Base-by-base conservation (phyloP, 2,888 invertebrate genomes). In the Polyommatus icarus region DNA sequence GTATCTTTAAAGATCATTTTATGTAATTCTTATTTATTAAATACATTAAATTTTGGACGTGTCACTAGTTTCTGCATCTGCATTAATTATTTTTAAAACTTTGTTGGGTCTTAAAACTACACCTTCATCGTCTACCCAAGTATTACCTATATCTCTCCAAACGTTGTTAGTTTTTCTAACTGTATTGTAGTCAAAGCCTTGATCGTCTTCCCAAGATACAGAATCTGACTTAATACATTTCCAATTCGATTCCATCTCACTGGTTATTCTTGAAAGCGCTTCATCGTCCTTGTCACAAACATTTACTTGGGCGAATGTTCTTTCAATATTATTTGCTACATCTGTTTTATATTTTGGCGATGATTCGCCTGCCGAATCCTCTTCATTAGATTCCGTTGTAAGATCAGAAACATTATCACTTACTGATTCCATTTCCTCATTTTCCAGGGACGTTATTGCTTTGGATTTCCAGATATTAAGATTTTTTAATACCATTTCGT, bases 401-500 rank as follows among this genome's bases (percentile, higher is more conserved):
- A 77, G 36, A 32, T 77, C 78, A 15, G 59, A 73, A 6, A 76
- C 72, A 59, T 81, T 78, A 40, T 79, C 81, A 32, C 71, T 78
- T 12, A 24, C 61, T 15, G 7, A 15, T 12, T 61, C 76, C 6
- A 76, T 77, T 76, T 79, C 78, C 7, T 50, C 29, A 18, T 78
- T 76, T 10, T 59, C 78, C 32, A 79, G 15, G 7, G 85, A 80
- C 40, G 73, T 79, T 3, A 83, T 82, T 7, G 87, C 88, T 77
- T 82, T 84, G 0, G 81, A 79, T 79, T 86, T 85, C 91, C 91
- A 91, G 12, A 82, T 82, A 0, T 85, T 83, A 3, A 90, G 82
- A 90, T 92, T 97, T 95, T 82, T 95, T 87, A 84, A 92, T 84
- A 87, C 97, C 92, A 96, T 97, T 10, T 95, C 94, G 76, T 96